Percentiles rank a stretch among this genome's conserved stretches.
phyloP scores from a whole-genome alignment of 2,113 vertebrate species.

The Hiodon alosoides region DNA sequence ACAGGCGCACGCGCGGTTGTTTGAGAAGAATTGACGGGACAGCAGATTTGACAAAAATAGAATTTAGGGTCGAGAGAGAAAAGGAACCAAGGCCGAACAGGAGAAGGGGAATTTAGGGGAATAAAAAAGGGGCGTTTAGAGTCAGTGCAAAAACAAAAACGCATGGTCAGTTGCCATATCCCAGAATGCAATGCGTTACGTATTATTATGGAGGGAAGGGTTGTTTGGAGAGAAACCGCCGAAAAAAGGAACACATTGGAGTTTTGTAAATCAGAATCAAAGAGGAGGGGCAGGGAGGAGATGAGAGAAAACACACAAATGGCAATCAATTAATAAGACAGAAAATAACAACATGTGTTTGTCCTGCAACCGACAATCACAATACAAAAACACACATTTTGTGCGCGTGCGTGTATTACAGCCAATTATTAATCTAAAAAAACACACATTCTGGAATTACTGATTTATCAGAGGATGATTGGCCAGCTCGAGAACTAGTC shows the following conservation, averaged over 20 bases:
- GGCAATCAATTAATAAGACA: conserved; percentile 19
- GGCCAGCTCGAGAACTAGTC: no score
- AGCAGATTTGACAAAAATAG: conserved; percentile 4
- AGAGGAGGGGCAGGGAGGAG: conserved; percentile 19
- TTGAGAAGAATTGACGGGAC: no score
- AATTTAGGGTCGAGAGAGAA: conserved; percentile 31
- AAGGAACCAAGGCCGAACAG: conserved; percentile 25
- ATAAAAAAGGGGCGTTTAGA: conserved; percentile 20
- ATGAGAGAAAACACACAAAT: conserved; percentile 20
- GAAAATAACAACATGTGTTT: neutral
- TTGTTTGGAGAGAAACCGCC: conserved; percentile 25
- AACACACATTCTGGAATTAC: neutral
- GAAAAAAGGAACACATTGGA: neutral
- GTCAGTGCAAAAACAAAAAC: conserved; percentile 31
- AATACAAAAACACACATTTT: neutral
- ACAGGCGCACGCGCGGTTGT: no score
- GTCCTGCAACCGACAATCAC: neutral
- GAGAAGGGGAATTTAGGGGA: conserved; percentile 29
- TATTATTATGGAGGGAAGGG: conserved; percentile 34
- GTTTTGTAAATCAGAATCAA: conserved; percentile 8
- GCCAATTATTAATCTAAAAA: no score
- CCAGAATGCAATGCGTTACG: conserved; percentile 38
- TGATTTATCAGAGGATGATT: no score
- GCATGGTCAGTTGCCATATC: neutral
- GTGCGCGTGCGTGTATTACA: no score